Conservation (phyloP, 2,113 vertebrate species). For the Verasper variegatus region DNA sequence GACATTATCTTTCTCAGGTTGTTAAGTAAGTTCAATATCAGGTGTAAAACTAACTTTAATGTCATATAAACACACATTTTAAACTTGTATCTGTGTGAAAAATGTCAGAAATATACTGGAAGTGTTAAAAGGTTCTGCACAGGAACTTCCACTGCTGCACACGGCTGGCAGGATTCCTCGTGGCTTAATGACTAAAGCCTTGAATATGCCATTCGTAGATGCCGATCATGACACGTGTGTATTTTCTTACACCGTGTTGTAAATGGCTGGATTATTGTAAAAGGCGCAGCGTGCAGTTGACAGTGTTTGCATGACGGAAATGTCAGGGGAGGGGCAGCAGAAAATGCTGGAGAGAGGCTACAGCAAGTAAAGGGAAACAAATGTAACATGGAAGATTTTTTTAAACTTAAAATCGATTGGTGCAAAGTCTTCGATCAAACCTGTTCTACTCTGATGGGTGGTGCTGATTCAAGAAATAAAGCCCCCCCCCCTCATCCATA, state of each 20-base stretch:
- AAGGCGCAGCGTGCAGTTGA: not conserved
- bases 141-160: not conserved
- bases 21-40: not conserved
- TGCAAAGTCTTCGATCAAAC: too few species aligned
- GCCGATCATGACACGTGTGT: not conserved
- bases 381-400: too few species aligned
- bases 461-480: too few species aligned
- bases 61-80: not conserved
- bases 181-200: slow-evolving; percentile 43
- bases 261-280: not conserved
- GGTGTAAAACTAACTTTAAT: not conserved
- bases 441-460: too few species aligned
- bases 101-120: not conserved
- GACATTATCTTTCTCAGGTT: not conserved
- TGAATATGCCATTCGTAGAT: slow-evolving; percentile 27
- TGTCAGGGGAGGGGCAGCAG: too few species aligned
- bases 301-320: too few species aligned
- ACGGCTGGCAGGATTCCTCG: slow-evolving; percentile 1
- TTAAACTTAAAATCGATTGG: too few species aligned
- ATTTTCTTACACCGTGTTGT: not conserved
- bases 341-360: too few species aligned
- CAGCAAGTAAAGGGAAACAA: too few species aligned
- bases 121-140: not conserved
- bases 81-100: not conserved
- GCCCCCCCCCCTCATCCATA: too few species aligned